Base-by-base conservation (phyloP, 92 coral and sea anemone genomes). In the Palythoa caribaeorum region DNA sequence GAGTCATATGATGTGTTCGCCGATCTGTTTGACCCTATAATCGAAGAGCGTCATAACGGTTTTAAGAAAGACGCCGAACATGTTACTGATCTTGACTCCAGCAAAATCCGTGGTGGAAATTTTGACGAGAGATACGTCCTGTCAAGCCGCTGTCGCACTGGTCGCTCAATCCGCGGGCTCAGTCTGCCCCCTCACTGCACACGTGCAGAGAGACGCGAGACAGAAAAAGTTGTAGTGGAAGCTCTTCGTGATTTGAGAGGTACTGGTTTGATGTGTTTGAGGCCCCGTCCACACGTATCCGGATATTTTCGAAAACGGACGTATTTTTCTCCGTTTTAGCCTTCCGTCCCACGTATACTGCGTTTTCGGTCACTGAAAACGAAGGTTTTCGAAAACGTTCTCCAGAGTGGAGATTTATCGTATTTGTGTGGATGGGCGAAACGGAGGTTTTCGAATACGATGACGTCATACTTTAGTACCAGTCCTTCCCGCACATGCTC, bases 181-280 rank as follows among this genome's bases (percentile, higher is more conserved):
- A 88, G 98, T 81, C 89, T 96, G 37, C 98, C 98, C 3, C 98
- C 98, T 4, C 98, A 96, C 78, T 96, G 98, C 88, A 91, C 98
- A 39, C 96, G 99, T 28, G 99, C 96, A 51, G 99, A 96, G 85
- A 91, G 99, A 63, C 80, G 99, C 54, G 97, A 93, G 76, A 96
- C 95, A 14, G 99, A 96, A 76, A 87, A 89, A 74, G 85, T 95
- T 73, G 96, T 93, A 39, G 87, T 78, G 73, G 91, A 90, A 51
- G 99, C 99, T 1, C 86, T 96, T 57, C 92, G 88, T n/a, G 99
- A 96, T 28, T 87, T 96, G 15, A 80, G 76, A 92, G 99, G 99
- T 95, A 76, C 50, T 12, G 2, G 19, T 1, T 44, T 44, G 50
- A 44, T 44, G 50, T 44, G 50, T 44, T 44, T 44, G 6, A 6